These are phyloP conservation scores for Pachymerium ferrugineum DNA, from an alignment of 2,888 invertebrate species.

Conservation along the genomic window DNA sequence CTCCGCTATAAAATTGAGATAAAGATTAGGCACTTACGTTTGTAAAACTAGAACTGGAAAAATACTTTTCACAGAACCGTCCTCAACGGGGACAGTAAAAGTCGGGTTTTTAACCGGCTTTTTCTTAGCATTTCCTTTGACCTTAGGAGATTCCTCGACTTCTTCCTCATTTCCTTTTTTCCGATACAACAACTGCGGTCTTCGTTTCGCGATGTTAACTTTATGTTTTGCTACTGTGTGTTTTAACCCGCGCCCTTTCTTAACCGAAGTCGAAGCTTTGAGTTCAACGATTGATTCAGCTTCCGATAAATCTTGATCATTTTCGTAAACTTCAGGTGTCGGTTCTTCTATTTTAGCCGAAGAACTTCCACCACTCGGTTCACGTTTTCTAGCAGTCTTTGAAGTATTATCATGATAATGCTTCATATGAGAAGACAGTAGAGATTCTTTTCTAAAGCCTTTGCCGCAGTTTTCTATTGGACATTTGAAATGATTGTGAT, in stretches of 20 bases:
- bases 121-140: constrained; percentile 6
- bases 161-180: constrained; percentile 17
- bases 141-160: background rate
- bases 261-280: background rate
- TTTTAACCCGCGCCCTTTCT: background rate
- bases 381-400: background rate
- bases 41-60: too few relatives aligned
- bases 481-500: constrained; percentile 49
- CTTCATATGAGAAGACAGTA: constrained; percentile 73
- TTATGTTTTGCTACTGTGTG: constrained; percentile 20
- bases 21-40: too few relatives aligned
- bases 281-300: background rate
- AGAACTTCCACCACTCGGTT: background rate
- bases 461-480: constrained; percentile 64
- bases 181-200: constrained; percentile 31
- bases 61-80: too few relatives aligned
- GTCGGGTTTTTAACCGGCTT: background rate
- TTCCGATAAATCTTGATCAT: background rate
- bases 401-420: constrained; percentile 64
- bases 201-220: constrained; percentile 34
- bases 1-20: background rate
- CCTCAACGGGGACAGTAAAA: too few relatives aligned
- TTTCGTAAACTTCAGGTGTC: background rate
- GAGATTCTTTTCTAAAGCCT: constrained; percentile 81
- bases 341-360: background rate